Conservation (phyloP, 1,140 invertebrate species). For the Philotrypesis tridentata region DNA sequence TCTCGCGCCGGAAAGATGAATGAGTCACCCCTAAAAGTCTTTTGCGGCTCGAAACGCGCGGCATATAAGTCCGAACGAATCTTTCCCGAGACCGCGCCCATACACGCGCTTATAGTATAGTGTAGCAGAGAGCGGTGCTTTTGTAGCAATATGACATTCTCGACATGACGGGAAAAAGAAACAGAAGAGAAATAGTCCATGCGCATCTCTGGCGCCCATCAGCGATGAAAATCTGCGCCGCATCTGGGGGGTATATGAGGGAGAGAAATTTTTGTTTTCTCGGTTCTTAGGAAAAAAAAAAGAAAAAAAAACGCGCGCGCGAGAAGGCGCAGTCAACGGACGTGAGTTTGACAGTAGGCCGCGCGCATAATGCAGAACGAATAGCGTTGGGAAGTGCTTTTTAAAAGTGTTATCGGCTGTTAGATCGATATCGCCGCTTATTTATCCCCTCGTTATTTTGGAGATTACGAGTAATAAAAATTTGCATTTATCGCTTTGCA, state of each 20-base stretch:
- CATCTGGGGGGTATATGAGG: conserved; percentile 36
- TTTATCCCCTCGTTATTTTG: neutral
- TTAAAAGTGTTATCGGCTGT: conserved; percentile 19
- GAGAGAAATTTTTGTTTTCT: neutral
- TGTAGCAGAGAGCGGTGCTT: neutral
- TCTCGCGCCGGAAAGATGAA: conserved; percentile 31
- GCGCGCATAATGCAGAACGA: conserved; percentile 7
- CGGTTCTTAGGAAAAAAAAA: neutral
- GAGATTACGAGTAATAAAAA: neutral
- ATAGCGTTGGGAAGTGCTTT: conserved; percentile 31
- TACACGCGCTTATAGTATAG: too few relatives aligned
- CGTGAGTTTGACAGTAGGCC: neutral
- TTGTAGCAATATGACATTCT: conserved; percentile 10
- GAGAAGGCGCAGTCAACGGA: neutral
- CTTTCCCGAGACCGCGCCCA: conserved; percentile 40
- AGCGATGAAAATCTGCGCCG: conserved; percentile 28
- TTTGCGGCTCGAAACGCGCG: conserved; percentile 19
- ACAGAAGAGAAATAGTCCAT: conserved; percentile 36
- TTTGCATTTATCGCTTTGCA: neutral
- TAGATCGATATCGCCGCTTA: neutral
- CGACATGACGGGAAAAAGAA: conserved; percentile 21
- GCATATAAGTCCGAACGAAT: conserved; percentile 33
- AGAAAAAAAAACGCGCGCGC: neutral
- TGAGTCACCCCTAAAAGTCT: conserved; percentile 37
- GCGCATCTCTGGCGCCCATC: conserved; percentile 39